Evolutionary conservation across 2,797 vertebrate genomes (phyloP).

Genomic region (Myoxocephalus aenaeus): DNA sequence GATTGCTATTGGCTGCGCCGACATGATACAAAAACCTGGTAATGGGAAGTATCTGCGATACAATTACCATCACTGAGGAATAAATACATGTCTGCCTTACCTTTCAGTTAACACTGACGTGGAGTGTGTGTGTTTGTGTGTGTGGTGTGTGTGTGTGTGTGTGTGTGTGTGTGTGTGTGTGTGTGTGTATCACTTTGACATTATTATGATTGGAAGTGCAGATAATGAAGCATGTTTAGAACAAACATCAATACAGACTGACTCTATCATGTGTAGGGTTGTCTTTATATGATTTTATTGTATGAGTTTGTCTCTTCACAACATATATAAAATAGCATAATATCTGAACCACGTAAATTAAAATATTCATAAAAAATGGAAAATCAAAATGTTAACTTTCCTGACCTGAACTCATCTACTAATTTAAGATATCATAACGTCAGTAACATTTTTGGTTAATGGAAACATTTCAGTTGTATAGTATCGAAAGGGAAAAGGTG

Average conservation of each 20-base stretch:
- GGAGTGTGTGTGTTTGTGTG: not conserved
- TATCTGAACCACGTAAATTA: not conserved
- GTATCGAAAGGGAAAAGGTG: not conserved
- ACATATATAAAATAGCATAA: not conserved
- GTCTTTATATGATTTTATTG: not conserved
- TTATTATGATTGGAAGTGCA: not conserved
- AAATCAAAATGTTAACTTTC: not conserved
- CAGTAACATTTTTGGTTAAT: not conserved
- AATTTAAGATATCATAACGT: too few species aligned
- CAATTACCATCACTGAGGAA: conserved; percentile 1
- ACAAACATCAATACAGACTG: not conserved
- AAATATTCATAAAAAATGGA: too few species aligned
- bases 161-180: not conserved
- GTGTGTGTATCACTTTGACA: not conserved
- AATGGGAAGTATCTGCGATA: conserved; percentile 20
- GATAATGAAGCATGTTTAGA: not conserved
- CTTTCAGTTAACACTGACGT: not conserved
- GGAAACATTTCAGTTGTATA: not conserved
- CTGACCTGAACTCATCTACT: not conserved
- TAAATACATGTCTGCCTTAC: not conserved
- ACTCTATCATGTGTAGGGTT: not conserved
- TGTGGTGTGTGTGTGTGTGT: not conserved
- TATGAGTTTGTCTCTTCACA: not conserved
- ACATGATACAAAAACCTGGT: conserved; percentile 15
- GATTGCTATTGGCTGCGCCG: conserved; percentile 16